Evolutionary conservation across 1,140 invertebrate species (phyloP).

Genomic region (Diploscapter pachys): DNA sequence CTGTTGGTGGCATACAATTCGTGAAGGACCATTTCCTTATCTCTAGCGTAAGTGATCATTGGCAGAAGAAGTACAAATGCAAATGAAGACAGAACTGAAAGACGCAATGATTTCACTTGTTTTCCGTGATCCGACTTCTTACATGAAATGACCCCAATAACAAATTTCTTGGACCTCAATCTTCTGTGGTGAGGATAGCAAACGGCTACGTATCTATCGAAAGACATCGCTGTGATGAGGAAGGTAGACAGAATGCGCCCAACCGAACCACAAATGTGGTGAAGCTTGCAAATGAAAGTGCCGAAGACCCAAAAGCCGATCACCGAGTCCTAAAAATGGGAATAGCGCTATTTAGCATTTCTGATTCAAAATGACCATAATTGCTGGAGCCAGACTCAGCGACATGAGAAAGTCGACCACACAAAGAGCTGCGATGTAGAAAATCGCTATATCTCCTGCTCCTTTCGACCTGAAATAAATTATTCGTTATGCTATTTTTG

Average conservation of each 20-base stretch:
- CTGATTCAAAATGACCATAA: conserved; percentile 40
- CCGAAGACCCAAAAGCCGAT: conserved; percentile 59
- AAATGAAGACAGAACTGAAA: conserved; percentile 49
- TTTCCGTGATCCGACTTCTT: not conserved
- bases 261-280: conserved; percentile 54
- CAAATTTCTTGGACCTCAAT: conserved; percentile 42
- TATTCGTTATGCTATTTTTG: too few species aligned
- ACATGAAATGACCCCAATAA: conserved; percentile 36
- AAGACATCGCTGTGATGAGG: conserved; percentile 62
- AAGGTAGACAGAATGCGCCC: conserved; percentile 61
- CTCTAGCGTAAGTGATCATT: conserved; percentile 54
- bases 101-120: not conserved
- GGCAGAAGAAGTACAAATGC: conserved; percentile 55
- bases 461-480: conserved; percentile 16
- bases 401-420: conserved; percentile 56
- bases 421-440: conserved; percentile 55
- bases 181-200: conserved; percentile 59
- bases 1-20: conserved; percentile 42
- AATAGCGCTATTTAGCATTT: not conserved
- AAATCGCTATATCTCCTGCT: conserved; percentile 51
- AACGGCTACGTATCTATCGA: conserved; percentile 62
- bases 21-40: conserved; percentile 54
- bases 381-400: conserved; percentile 54
- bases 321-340: conserved; percentile 49
- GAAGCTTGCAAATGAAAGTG: conserved; percentile 52